These are phyloP conservation scores for Eupithecia vulgata DNA, from an alignment of 2,888 invertebrate species.

Conservation along the genomic window DNA sequence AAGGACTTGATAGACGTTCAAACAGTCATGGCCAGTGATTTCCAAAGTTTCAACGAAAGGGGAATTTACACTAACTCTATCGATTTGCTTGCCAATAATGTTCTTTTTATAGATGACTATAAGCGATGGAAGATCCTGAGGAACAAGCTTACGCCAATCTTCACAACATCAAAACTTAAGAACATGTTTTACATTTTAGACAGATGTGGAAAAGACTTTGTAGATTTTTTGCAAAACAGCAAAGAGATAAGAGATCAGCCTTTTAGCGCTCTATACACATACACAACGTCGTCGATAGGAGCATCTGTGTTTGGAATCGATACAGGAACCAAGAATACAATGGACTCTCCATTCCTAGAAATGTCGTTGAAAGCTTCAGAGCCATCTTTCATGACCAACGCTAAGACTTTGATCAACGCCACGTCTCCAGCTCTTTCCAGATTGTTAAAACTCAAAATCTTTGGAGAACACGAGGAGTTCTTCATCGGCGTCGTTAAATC, in stretches of 20 bases:
- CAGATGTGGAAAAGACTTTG: constrained; percentile 63
- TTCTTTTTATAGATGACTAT: constrained; percentile 63
- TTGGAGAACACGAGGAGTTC: constrained; percentile 62
- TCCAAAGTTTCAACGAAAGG: constrained; percentile 62
- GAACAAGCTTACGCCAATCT: constrained; percentile 69
- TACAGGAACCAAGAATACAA: constrained; percentile 58
- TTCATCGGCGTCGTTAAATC: constrained; percentile 63
- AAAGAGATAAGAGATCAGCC: constrained; percentile 50
- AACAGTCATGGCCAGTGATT: constrained; percentile 60
- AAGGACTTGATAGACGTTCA: constrained; percentile 63
- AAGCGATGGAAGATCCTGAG: constrained; percentile 67
- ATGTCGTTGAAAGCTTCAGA: constrained; percentile 58
- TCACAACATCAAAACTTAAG: constrained; percentile 67
- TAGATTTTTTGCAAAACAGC: constrained; percentile 52
- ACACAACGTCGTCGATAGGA: constrained; percentile 64
- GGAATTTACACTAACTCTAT: constrained; percentile 58
- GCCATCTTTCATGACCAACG: constrained; percentile 48
- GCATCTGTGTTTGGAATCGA: constrained; percentile 75
- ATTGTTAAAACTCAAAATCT: constrained; percentile 56
- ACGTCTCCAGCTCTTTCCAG: constrained; percentile 54
- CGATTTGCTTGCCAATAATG: constrained; percentile 62
- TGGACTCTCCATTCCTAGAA: constrained; percentile 67
- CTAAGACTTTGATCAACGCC: constrained; percentile 48
- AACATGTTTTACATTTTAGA: constrained; percentile 71
- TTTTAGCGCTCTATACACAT: constrained; percentile 60